Percentiles rank a stretch among this genome's conserved stretches.
Conservation (phyloP, 2,888 invertebrate species). For the Spisula subtruncata region DNA sequence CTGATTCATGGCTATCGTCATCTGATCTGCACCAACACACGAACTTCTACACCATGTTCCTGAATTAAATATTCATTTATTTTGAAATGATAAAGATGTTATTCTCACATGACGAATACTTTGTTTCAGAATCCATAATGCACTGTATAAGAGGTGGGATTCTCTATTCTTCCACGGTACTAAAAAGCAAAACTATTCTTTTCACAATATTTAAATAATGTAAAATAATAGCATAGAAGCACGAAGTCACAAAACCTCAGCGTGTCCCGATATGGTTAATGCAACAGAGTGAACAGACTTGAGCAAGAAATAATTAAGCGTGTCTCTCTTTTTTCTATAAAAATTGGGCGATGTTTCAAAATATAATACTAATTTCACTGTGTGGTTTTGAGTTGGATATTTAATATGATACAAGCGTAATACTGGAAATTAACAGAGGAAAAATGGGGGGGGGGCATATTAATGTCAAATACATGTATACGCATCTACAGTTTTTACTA, state of each 20-base stretch:
- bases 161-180: background rate
- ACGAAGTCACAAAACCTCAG: background rate
- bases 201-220: constrained; percentile 43
- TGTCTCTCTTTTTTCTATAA: background rate
- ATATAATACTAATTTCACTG: background rate
- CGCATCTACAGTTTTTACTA: too few relatives aligned
- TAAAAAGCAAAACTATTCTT: constrained; percentile 28
- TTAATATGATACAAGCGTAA: background rate
- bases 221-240: constrained; percentile 28
- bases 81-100: constrained; percentile 6
- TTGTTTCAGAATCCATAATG: background rate
- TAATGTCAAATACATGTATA: too few relatives aligned
- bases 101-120: background rate
- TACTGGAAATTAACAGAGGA: background rate
- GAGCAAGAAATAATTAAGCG: background rate
- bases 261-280: background rate
- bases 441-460: background rate
- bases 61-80: constrained; percentile 16
- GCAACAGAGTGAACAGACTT: background rate
- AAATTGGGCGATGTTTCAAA: background rate
- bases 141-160: background rate
- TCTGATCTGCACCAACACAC: background rate
- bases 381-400: background rate
- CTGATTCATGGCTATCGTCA: background rate
- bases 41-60: background rate